These are phyloP conservation scores for Brachyalestes nurse DNA, from an alignment of 2,797 vertebrate genomes.

Conservation along the genomic window DNA sequence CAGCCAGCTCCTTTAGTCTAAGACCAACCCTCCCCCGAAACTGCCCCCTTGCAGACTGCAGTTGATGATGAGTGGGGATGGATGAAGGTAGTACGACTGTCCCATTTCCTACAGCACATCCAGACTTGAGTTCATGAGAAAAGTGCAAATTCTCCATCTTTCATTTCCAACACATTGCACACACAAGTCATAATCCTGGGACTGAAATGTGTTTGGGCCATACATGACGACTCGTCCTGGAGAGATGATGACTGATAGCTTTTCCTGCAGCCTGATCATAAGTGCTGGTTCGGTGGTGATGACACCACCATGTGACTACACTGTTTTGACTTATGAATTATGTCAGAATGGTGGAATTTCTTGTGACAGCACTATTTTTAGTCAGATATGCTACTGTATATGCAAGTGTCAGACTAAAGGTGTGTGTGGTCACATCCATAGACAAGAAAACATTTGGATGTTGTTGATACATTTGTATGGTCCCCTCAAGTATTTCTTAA, in stretches of 20 bases:
- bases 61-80: not conserved
- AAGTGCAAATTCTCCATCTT: not conserved
- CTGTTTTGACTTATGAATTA: slow-evolving; percentile 19
- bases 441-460: too few relatives aligned
- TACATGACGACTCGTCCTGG: not conserved
- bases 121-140: not conserved
- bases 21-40: too few relatives aligned
- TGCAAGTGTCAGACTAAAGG: not conserved
- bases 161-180: not conserved
- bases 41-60: too few relatives aligned
- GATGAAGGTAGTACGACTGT: not conserved
- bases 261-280: not conserved
- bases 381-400: not conserved
- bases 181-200: not conserved
- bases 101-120: not conserved
- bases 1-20: too few relatives aligned
- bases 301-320: not conserved
- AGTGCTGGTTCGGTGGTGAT: slow-evolving; percentile 5
- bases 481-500: too few relatives aligned
- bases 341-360: not conserved
- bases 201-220: not conserved
- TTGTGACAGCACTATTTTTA: not conserved
- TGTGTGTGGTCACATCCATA: not conserved
- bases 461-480: too few relatives aligned
- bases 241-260: not conserved